phyloP scores from a whole-genome alignment of 2,888 invertebrate genomes.

The Rotaria socialis region DNA sequence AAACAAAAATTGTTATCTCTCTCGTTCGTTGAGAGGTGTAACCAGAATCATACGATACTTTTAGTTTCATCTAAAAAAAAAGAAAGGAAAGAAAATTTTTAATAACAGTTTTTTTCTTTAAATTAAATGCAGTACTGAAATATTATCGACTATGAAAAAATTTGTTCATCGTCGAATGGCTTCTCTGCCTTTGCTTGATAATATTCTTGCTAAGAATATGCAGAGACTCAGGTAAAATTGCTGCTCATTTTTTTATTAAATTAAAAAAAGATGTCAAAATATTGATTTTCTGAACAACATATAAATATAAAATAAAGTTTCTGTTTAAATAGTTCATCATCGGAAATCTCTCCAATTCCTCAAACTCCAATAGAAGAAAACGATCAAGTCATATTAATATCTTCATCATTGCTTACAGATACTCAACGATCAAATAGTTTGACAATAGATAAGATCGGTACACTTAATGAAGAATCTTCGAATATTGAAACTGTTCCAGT shows the following conservation, averaged over 20 bases:
- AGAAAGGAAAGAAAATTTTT: neutral
- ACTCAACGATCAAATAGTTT: neutral
- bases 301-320: neutral
- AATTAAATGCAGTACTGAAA: neutral
- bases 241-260: neutral
- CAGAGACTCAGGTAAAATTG: neutral
- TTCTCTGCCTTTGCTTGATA: neutral
- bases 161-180: slow-evolving; percentile 1
- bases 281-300: neutral
- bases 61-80: neutral
- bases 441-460: neutral
- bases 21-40: neutral
- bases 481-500: neutral
- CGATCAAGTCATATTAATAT: neutral
- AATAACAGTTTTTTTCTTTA: neutral
- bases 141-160: neutral
- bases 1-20: neutral
- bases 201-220: neutral
- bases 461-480: neutral
- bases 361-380: neutral
- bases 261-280: neutral
- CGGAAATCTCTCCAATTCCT: neutral
- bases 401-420: neutral
- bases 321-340: neutral
- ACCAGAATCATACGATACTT: neutral